Evolutionary conservation across 2,113 vertebrate species (phyloP).

Genomic region (Himantopus leucocephalus): DNA sequence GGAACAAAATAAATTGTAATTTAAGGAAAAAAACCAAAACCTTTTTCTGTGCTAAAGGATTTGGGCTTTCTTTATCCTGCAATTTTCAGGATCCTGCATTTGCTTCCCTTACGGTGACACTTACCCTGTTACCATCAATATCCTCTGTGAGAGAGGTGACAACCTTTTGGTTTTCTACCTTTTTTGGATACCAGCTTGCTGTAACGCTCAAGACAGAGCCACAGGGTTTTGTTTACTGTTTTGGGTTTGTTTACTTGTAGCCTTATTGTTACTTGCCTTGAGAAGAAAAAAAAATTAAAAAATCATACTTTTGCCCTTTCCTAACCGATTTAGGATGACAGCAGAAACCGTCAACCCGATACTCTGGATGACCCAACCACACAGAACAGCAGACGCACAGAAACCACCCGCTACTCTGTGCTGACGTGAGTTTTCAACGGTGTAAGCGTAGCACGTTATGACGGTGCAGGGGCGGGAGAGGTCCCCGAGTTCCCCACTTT

Average conservation of each 20-base stretch:
- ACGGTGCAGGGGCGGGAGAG: fast-evolving
- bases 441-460: fast-evolving
- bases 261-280: background rate
- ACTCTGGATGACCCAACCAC: fast-evolving
- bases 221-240: background rate
- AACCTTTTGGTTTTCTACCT: fast-evolving
- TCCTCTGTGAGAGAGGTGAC: fast-evolving
- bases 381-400: fast-evolving
- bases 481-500: fast-evolving
- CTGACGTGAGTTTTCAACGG: too few relatives aligned
- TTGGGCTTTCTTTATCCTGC: background rate
- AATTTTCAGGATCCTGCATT: background rate
- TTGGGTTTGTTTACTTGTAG: background rate
- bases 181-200: background rate
- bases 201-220: background rate
- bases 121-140: fast-evolving
- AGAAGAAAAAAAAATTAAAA: background rate
- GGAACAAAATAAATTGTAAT: background rate
- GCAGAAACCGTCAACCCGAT: fast-evolving
- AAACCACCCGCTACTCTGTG: fast-evolving
- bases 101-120: fast-evolving
- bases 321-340: background rate
- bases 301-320: background rate
- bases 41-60: too few relatives aligned
- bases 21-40: background rate